Base-by-base conservation (phyloP, 2,113 vertebrate genomes). In the Bungarus multicinctus region DNA sequence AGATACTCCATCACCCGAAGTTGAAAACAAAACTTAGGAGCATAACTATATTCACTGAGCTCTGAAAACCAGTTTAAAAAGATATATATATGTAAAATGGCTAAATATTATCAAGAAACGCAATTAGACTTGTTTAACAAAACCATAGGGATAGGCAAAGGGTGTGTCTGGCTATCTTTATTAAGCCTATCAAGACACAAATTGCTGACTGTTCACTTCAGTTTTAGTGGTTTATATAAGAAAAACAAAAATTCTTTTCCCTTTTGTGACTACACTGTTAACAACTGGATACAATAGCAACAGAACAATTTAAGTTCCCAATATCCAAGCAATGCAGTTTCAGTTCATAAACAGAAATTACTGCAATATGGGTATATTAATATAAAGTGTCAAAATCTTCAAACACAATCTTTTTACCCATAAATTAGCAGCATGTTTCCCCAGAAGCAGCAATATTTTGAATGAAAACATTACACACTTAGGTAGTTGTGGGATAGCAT, bases 11-110 rank as follows among this genome's bases (percentile, higher is more conserved):
- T 96, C 18, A 12, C 87, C 30, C 89, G 5, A 5, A 5, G 57
- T 95, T 94, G 92, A 91, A 96, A 95, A 96, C 96, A 95, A 96
- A 96, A 92, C 53, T 93, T 53, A 45, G 64, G 87, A 74, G 91
- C 92, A 87, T 90, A 95, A 92, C 89, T 96, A 91, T 27, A 85
- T 25, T 94, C 94, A 11, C 30, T 88, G 90, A 20, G 30, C 52
- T 53, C 94, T 43, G 69, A 58, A 95, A 95, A 92, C 93, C 69
- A 95, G 89, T n/a, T 25, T 74, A 94, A 88, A 9, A 69, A 86
- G 64, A 93, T 94, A 25, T 23, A 25, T 23, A 94, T 52, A 57
- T 86, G 58, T 27, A 93, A 96, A 90, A 90, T 11, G 20, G 8
- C n/a, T 69, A 23, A 74, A 93, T 64, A 3, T 12, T 93, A 64